Percentiles rank a stretch among this genome's conserved stretches.
Conservation (phyloP, 2,113 vertebrate species). For the mouse (Mus musculus) region GRCm39 chr6:86681501-86682000, state of each 20-base stretch:
- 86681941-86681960: background rate
- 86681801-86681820: background rate
- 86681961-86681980: background rate
- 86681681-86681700: background rate
- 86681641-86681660: conserved; percentile 15
- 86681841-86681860: background rate
- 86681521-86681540: conserved; percentile 95
- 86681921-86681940: conserved; percentile 37
- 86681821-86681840: background rate
- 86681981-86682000: background rate
- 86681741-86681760: background rate
- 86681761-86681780: background rate
- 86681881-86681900: conserved; percentile 16
- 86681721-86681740: background rate
- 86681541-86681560: conserved; percentile 96
- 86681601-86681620: conserved; percentile 21
- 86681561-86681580: conserved; percentile 61
- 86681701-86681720: background rate
- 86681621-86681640: conserved; percentile 60
- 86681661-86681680: background rate
- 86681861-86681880: background rate
- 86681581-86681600: conserved; percentile 47
- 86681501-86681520: conserved; percentile 98
- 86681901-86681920: conserved; percentile 22
- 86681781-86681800: background rate